phyloP scores from a whole-genome alignment of 92 coral and sea anemone species.

The Porites rus region DNA sequence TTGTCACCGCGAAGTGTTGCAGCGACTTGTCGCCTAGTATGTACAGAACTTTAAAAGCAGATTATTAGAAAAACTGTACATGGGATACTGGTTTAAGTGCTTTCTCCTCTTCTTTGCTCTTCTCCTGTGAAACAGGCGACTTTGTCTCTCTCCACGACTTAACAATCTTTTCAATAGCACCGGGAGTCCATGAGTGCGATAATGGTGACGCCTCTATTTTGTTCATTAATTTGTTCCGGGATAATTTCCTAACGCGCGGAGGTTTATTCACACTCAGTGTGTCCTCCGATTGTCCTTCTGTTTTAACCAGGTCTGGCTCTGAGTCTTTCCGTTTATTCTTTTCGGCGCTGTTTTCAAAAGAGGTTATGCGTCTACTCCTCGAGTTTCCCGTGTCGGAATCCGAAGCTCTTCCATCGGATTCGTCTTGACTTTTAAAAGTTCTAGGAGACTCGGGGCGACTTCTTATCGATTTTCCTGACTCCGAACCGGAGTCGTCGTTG shows the following conservation, averaged over 20 bases:
- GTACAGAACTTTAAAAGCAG: neutral
- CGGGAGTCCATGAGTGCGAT: constrained; percentile 88
- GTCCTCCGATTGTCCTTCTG: constrained; percentile 17
- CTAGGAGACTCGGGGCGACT: neutral
- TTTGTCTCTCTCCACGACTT: constrained; percentile 86
- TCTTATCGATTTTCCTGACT: constrained; percentile 18
- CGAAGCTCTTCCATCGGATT: constrained; percentile 32
- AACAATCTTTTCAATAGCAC: constrained; percentile 83
- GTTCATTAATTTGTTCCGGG: constrained; percentile 33
- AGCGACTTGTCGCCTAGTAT: neutral
- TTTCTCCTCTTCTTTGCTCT: constrained; percentile 1
- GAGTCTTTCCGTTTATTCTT: neutral
- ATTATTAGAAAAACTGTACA: constrained; percentile 29
- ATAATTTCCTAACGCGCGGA: constrained; percentile 41
- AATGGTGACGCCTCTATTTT: constrained; percentile 43
- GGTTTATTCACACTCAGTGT: constrained; percentile 3
- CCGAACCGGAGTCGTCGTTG: constrained; percentile 38
- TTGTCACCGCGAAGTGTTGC: neutral
- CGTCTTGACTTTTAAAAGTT: constrained; percentile 9
- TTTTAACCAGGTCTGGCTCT: neutral
- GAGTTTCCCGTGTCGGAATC: constrained; percentile 29
- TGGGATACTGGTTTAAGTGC: constrained; percentile 24
- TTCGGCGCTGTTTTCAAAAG: neutral
- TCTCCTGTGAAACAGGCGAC: constrained; percentile 21
- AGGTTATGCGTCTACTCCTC: neutral